Percentiles rank a stretch among this genome's conserved stretches.
phyloP scores from a whole-genome alignment of 2,888 invertebrate genomes.

The Nycteola revayana region DNA sequence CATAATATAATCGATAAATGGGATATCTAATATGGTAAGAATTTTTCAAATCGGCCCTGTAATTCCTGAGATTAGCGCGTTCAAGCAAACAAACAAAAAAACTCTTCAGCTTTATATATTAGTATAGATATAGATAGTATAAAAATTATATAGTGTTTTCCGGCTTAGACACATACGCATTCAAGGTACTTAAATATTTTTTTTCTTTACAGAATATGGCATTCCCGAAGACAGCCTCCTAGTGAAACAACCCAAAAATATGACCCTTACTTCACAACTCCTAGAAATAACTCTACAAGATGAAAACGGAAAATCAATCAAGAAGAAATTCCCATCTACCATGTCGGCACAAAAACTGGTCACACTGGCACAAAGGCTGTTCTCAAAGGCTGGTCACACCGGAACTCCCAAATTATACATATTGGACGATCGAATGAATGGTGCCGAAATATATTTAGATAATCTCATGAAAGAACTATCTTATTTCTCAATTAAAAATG shows the following conservation, averaged over 20 bases:
- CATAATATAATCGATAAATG: too few relatives aligned
- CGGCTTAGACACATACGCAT: too few relatives aligned
- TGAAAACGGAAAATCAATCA: slow-evolving; percentile 81
- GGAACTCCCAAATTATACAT: slow-evolving; percentile 71
- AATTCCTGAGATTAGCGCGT: too few relatives aligned
- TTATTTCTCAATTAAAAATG: slow-evolving; percentile 92
- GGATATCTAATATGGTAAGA: too few relatives aligned
- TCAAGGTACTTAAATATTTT: slow-evolving; percentile 3
- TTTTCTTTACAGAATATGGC: slow-evolving; percentile 86
- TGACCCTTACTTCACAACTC: slow-evolving; percentile 86
- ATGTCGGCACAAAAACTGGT: slow-evolving; percentile 92
- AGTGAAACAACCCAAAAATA: slow-evolving; percentile 69
- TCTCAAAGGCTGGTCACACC: slow-evolving; percentile 69
- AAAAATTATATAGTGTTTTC: too few relatives aligned
- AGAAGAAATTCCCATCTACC: slow-evolving; percentile 88
- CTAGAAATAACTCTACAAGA: slow-evolving; percentile 81
- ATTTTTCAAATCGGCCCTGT: too few relatives aligned
- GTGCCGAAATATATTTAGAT: slow-evolving; percentile 88
- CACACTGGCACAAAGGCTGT: slow-evolving; percentile 89
- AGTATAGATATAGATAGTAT: too few relatives aligned
- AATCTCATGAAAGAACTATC: slow-evolving; percentile 91
- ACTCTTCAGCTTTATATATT: too few relatives aligned
- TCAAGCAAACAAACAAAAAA: too few relatives aligned
- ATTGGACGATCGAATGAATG: slow-evolving; percentile 80
- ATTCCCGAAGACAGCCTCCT: slow-evolving; percentile 90